Evolutionary conservation across 2,797 vertebrate genomes (phyloP).

Genomic region (Parauchenoglanis punctatus): DNA sequence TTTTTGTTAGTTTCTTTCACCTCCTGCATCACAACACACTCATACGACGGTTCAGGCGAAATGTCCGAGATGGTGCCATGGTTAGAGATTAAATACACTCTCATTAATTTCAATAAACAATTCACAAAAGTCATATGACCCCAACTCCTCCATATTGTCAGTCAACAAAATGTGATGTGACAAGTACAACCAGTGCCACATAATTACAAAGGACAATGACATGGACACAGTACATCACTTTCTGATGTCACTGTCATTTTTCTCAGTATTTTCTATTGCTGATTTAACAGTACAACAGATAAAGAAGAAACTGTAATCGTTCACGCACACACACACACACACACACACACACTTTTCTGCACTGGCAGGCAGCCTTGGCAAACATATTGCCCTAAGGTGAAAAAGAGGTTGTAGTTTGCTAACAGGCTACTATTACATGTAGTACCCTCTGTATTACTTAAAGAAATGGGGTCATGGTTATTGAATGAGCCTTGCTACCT

Average conservation of each 20-base stretch:
- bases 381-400: neutral
- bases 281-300: neutral
- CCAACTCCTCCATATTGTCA: neutral
- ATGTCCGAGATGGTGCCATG: neutral
- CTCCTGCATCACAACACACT: neutral
- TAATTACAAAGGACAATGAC: neutral
- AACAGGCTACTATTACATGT: neutral
- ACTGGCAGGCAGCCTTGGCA: neutral
- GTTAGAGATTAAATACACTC: neutral
- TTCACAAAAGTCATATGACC: neutral
- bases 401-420: neutral
- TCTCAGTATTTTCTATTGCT: neutral
- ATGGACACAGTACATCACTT: neutral
- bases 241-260: constrained; percentile 8
- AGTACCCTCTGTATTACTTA: neutral
- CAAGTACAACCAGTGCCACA: too few species aligned
- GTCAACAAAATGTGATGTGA: neutral
- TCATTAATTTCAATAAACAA: neutral
- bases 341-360: neutral
- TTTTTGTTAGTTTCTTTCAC: neutral
- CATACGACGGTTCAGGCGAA: neutral
- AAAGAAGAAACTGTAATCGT: neutral
- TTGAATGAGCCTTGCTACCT: neutral
- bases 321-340: neutral
- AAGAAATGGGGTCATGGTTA: neutral